Conservation (phyloP, 2,888 invertebrate species). For the Papilio demoleus region DNA sequence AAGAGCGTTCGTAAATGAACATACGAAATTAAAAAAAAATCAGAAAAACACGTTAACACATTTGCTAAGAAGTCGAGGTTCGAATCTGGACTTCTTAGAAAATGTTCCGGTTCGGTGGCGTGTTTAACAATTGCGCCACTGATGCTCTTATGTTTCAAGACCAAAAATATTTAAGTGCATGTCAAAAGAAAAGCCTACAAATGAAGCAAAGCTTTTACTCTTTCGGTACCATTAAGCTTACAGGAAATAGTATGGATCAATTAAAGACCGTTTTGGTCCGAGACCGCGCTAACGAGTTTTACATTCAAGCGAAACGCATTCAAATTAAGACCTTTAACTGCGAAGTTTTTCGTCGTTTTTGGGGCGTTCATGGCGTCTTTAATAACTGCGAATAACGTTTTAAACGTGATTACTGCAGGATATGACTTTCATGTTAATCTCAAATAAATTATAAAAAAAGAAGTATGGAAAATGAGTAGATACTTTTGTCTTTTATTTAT, state of each 20-base stretch:
- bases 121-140: too few relatives aligned
- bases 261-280: slow-evolving; percentile 46
- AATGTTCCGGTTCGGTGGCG: too few relatives aligned
- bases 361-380: slow-evolving; percentile 41
- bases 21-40: too few relatives aligned
- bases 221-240: slow-evolving; percentile 64
- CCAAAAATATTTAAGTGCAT: too few relatives aligned
- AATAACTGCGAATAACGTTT: slow-evolving; percentile 58
- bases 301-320: slow-evolving; percentile 62
- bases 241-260: slow-evolving; percentile 51
- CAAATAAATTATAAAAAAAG: too few relatives aligned
- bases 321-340: slow-evolving; percentile 62
- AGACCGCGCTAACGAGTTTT: slow-evolving; percentile 58
- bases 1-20: too few relatives aligned
- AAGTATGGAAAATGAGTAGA: too few relatives aligned
- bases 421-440: neutral
- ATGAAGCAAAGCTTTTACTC: slow-evolving; percentile 61
- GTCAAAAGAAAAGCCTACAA: neutral
- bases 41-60: too few relatives aligned
- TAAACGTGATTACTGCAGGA: slow-evolving; percentile 72
- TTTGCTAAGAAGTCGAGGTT: too few relatives aligned
- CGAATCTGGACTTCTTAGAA: too few relatives aligned
- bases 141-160: too few relatives aligned
- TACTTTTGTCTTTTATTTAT: too few relatives aligned
- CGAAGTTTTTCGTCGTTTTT: slow-evolving; percentile 44